A percentile compares a stretch with the other conserved stretches of the same genome.
These are phyloP conservation scores for Thaleichthys pacificus DNA, from an alignment of 2,797 vertebrate species.

Conservation along the genomic window DNA sequence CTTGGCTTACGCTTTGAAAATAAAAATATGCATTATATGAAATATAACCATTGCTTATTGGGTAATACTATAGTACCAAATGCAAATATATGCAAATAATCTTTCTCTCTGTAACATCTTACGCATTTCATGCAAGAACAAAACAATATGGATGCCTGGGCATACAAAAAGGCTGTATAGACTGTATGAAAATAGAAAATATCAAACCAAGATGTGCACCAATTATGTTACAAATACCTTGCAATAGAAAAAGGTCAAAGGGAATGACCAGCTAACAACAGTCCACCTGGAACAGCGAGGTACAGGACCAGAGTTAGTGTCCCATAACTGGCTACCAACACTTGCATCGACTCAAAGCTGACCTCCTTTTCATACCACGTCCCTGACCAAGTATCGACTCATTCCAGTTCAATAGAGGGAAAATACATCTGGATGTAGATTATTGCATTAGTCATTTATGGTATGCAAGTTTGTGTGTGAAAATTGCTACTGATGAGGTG, in stretches of 20 bases:
- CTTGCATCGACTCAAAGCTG: conserved; percentile 33
- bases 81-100: conserved; percentile 77
- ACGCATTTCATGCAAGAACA: conserved; percentile 72
- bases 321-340: not conserved
- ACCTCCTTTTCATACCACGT: conserved; percentile 39
- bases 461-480: conserved; percentile 44
- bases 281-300: conserved; percentile 65
- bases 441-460: conserved; percentile 70
- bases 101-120: conserved; percentile 61
- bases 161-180: conserved; percentile 76
- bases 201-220: conserved; percentile 78
- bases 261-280: conserved; percentile 62
- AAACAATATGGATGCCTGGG: conserved; percentile 53
- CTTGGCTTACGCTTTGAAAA: conserved; percentile 73
- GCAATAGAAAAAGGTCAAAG: conserved; percentile 72
- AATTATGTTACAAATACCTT: conserved; percentile 72
- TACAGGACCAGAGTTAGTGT: conserved; percentile 53
- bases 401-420: conserved; percentile 39
- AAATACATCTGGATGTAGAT: conserved; percentile 37
- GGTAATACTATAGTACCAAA: conserved; percentile 81
- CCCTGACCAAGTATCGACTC: conserved; percentile 40
- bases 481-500: conserved; percentile 27
- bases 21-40: conserved; percentile 82
- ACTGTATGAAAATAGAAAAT: conserved; percentile 84
- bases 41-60: conserved; percentile 80